Conservation (phyloP, 2,888 invertebrate genomes). For the Nasonovia ribisnigri region DNA sequence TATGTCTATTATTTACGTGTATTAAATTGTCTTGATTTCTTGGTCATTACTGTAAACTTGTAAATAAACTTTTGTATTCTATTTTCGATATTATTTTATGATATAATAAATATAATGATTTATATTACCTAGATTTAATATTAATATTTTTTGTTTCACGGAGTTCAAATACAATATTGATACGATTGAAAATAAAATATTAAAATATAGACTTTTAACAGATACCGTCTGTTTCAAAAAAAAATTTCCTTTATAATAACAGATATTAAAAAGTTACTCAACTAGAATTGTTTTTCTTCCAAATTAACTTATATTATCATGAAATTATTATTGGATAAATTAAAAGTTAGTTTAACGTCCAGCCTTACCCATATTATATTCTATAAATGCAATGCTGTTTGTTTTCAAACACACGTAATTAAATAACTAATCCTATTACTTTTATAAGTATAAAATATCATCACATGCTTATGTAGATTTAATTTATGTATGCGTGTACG, state of each 20-base stretch:
- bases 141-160: background rate
- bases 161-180: background rate
- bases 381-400: background rate
- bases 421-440: background rate
- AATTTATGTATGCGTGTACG: background rate
- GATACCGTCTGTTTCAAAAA: background rate
- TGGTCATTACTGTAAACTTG: background rate
- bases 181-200: background rate
- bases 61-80: background rate
- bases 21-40: background rate
- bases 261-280: background rate
- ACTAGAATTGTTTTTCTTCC: background rate
- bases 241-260: background rate
- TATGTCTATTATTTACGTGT: background rate
- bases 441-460: background rate
- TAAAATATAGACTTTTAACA: background rate
- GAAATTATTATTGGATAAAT: background rate
- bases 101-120: background rate
- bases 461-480: background rate
- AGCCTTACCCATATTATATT: background rate
- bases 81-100: background rate
- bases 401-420: background rate
- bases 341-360: background rate
- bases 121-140: background rate
- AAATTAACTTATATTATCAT: background rate